Conservation (phyloP, 2,888 invertebrate genomes). For the Archips crataeganus region DNA sequence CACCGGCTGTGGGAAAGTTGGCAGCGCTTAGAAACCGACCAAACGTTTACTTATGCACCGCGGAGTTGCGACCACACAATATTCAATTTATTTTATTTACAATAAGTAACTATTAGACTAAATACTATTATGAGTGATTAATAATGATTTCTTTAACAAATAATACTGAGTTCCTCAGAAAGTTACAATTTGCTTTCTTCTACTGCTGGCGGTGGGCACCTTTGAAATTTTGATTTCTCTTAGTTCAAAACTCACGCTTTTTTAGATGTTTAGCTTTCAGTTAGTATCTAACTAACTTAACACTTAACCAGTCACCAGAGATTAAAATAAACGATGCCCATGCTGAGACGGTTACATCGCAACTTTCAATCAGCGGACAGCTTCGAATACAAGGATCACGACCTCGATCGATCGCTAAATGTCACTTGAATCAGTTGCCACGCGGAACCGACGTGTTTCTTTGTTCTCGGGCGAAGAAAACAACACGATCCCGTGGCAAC, state of each 20-base stretch:
- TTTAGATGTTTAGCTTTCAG: not conserved
- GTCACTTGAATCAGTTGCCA: constrained; percentile 78
- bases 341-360: constrained; percentile 29
- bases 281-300: not conserved
- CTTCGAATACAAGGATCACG: constrained; percentile 64
- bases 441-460: constrained; percentile 74
- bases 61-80: constrained; percentile 30
- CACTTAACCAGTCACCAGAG: constrained; percentile 15
- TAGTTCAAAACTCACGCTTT: not conserved
- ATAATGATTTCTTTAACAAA: constrained; percentile 1
- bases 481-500: constrained; percentile 70
- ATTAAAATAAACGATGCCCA: constrained; percentile 38
- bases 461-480: constrained; percentile 70
- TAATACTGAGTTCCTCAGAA: not conserved
- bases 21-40: constrained; percentile 75
- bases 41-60: constrained; percentile 62
- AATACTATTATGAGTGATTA: not conserved
- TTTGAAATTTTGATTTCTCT: not conserved
- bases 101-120: constrained; percentile 14
- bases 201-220: not conserved
- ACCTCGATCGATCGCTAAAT: constrained; percentile 81
- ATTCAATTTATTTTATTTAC: constrained; percentile 20
- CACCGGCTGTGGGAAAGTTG: constrained; percentile 80
- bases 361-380: constrained; percentile 49
- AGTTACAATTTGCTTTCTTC: constrained; percentile 19